Percentiles rank a stretch among this genome's conserved stretches.
phyloP scores from a whole-genome alignment of 2,113 vertebrate genomes.

The Thalassoma bifasciatum region DNA sequence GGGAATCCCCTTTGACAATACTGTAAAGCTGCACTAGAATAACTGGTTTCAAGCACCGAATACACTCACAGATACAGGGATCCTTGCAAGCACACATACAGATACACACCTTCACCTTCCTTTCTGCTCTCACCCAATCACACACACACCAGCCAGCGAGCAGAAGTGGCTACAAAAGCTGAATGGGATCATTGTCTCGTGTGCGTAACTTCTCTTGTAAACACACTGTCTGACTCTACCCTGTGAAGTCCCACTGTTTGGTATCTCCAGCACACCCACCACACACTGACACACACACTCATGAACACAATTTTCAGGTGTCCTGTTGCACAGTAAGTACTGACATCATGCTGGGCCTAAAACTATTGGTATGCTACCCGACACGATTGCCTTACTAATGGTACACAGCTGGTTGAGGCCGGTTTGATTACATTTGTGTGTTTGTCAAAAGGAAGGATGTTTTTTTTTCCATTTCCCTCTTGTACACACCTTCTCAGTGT shows the following conservation, averaged over 20 bases:
- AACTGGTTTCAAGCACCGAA: slow-evolving; percentile 54
- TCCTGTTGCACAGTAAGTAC: not conserved
- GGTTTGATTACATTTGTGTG: not conserved
- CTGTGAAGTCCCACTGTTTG: slow-evolving; percentile 10
- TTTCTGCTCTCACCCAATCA: slow-evolving; percentile 23
- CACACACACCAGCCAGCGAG: slow-evolving; percentile 27
- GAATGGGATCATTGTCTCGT: slow-evolving; percentile 69
- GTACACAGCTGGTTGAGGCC: not conserved
- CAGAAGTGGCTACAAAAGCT: slow-evolving; percentile 48
- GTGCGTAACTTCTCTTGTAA: slow-evolving; percentile 23
- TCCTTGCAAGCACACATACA: slow-evolving; percentile 1
- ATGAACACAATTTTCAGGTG: slow-evolving; percentile 35
- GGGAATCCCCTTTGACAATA: slow-evolving; percentile 29
- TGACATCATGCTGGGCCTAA: slow-evolving; percentile 31
- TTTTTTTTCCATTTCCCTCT: too few relatives aligned
- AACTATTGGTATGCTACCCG: slow-evolving; percentile 3
- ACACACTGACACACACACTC: slow-evolving; percentile 26
- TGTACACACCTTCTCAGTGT: slow-evolving; percentile 90
- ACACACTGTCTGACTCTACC: slow-evolving; percentile 19
- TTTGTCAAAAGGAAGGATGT: not conserved
- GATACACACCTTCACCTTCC: slow-evolving; percentile 8
- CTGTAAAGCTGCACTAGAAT: slow-evolving; percentile 23
- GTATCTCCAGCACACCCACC: slow-evolving; percentile 53
- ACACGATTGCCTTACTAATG: not conserved
- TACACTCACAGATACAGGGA: not conserved